Conservation (phyloP, 1,140 invertebrate species). For the Drosophila nebulosa region DNA sequence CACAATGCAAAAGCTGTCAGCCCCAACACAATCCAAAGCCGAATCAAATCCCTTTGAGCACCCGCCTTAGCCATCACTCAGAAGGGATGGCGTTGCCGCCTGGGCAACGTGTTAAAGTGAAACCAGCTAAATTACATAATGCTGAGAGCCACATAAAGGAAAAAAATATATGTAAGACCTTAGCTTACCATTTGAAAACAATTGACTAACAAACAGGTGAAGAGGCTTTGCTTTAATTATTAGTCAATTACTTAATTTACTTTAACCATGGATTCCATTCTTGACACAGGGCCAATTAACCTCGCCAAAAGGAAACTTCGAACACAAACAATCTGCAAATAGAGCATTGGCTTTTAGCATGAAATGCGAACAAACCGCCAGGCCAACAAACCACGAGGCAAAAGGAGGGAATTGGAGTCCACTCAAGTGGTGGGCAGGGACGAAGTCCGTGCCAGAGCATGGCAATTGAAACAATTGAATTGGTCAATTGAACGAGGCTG, state of each 20-base stretch:
- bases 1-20: conserved; percentile 4
- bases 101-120: not conserved
- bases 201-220: not conserved
- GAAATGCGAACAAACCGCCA: conserved; percentile 57
- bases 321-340: conserved; percentile 23
- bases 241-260: not conserved
- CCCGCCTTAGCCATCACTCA: not conserved
- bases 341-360: conserved; percentile 62
- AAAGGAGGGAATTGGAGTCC: not conserved
- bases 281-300: conserved; percentile 37
- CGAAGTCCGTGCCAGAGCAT: conserved; percentile 42
- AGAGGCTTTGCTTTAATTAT: not conserved
- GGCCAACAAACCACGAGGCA: not conserved
- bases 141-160: not conserved
- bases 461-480: conserved; percentile 77
- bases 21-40: not conserved
- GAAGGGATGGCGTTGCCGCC: not conserved
- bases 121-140: not conserved
- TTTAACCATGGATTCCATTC: conserved; percentile 2
- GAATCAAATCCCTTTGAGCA: not conserved
- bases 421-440: conserved; percentile 10
- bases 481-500: conserved; percentile 40
- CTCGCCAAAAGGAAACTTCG: conserved; percentile 18
- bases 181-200: no score
- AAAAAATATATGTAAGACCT: not conserved